Evolutionary conservation across 92 coral and sea anemone species (phyloP), one percentile per base, ranked within the genome.

Genomic region (Phenganax marumi): DNA sequence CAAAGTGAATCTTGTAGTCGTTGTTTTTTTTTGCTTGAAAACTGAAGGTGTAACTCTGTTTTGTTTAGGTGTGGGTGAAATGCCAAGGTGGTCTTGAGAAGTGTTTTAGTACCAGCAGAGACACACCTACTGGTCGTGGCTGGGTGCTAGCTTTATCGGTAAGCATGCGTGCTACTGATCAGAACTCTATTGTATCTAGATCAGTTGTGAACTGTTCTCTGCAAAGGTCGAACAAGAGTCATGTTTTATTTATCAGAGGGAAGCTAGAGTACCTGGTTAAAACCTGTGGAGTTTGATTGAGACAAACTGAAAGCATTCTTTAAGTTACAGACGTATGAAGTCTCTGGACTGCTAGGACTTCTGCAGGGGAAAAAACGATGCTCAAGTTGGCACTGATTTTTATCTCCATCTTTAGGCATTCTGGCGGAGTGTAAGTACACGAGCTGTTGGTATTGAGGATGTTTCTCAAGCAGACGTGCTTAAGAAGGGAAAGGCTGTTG

Each of bases 71-170:
- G 43, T 92, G 92, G 90, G 82, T 88, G 85, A 84, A 87, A 78
- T 80, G 87, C 62, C 87, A 84, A 43, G 87, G 91, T 14, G 71
- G 90, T 8, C 84, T 92, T 57, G 89, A 92, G 86, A 68, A 76
- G 79, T 87, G 93, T 53, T 80, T 25, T 80, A 68, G 25, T 70
- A 79, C 81, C 43, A 83, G 84, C 51, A 50, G 84, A 16, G 88
- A 80, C 22, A 76, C 83, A 75, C 89, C 90, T 3, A 61, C 79
- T 17, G 93, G 93, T 66, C 78, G 82, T 52, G 91, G 89, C 56
- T 92, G 93, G 93, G 91, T 87, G 52, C 71, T 86, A 16, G 87
- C 84, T 2, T 75, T 90, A 33, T 83, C 89, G 80, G 97, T 92
- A 85, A 77, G 97, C 82, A 19, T 33, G 5, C 5, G 5, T 33